phyloP scores from a whole-genome alignment of 2,888 invertebrate species.

The Ypsolopha scabrella region DNA sequence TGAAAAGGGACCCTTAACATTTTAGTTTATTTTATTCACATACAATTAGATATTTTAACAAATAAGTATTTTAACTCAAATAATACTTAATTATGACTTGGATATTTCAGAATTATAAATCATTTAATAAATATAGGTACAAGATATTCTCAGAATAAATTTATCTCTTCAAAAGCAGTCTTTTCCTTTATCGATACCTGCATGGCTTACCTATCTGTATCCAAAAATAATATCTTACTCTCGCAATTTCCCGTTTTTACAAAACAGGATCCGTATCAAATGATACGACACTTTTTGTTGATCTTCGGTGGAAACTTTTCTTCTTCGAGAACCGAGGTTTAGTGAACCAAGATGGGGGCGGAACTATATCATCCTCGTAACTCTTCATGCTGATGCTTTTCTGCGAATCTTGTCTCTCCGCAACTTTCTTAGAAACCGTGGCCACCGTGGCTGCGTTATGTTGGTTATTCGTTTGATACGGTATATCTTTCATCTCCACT shows the following conservation, averaged over 20 bases:
- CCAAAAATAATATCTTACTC: not conserved
- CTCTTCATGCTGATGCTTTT: slow-evolving; percentile 49
- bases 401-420: slow-evolving; percentile 36
- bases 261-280: slow-evolving; percentile 24
- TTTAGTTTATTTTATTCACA: too few species aligned
- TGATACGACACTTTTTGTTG: slow-evolving; percentile 37
- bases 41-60: too few species aligned
- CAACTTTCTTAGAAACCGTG: slow-evolving; percentile 41
- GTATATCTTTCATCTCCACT: slow-evolving; percentile 61
- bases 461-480: slow-evolving; percentile 30
- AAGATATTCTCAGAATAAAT: too few species aligned
- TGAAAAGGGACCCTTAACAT: too few species aligned
- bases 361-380: slow-evolving; percentile 41
- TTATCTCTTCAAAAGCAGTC: too few species aligned
- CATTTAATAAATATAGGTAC: too few species aligned
- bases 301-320: slow-evolving; percentile 51
- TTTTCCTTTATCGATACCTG: too few species aligned
- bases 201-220: too few species aligned
- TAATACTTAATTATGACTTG: too few species aligned
- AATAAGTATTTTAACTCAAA: too few species aligned
- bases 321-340: slow-evolving; percentile 65
- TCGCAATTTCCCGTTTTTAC: not conserved
- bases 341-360: slow-evolving; percentile 64
- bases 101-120: too few species aligned
- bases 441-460: slow-evolving; percentile 22